phyloP scores from a whole-genome alignment of 2,888 invertebrate genomes.

The Phyllotreta striolata region DNA sequence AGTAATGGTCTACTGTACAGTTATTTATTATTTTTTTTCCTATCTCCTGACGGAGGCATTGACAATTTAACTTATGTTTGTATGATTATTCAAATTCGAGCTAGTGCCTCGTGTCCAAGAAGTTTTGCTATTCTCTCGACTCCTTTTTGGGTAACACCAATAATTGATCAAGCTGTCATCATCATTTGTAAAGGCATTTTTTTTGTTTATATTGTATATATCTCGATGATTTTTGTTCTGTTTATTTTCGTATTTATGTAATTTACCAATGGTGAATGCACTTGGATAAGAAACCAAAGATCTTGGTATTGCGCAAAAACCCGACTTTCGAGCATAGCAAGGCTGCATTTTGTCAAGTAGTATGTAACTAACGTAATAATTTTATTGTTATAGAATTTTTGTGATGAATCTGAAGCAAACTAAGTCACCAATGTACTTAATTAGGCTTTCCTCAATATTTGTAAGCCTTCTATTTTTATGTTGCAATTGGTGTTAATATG shows the following conservation, averaged over 20 bases:
- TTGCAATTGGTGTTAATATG: constrained; percentile 43
- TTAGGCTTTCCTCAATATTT: constrained; percentile 48
- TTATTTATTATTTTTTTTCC: constrained; percentile 54
- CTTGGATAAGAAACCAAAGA: constrained; percentile 59
- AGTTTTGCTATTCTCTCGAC: constrained; percentile 46
- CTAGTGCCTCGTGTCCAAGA: constrained; percentile 50
- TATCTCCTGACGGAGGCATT: constrained; percentile 46
- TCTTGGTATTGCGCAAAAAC: constrained; percentile 53
- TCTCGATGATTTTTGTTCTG: constrained; percentile 43
- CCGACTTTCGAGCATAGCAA: constrained; percentile 49
- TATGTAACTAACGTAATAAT: constrained; percentile 51
- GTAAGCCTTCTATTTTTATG: constrained; percentile 41
- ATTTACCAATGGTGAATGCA: constrained; percentile 44
- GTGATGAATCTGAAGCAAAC: constrained; percentile 57
- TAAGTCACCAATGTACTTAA: constrained; percentile 56
- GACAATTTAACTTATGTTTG: constrained; percentile 52
- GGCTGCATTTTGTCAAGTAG: constrained; percentile 51
- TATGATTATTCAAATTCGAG: constrained; percentile 48
- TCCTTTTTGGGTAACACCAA: constrained; percentile 50
- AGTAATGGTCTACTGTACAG: constrained; percentile 54
- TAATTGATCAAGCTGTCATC: constrained; percentile 41
- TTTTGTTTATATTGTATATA: constrained; percentile 56
- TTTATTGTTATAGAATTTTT: constrained; percentile 53
- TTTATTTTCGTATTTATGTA: constrained; percentile 46
- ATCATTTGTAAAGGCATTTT: constrained; percentile 40